Base-by-base conservation (phyloP, 1,140 invertebrate species). In the Sarcophaga peregrina region DNA sequence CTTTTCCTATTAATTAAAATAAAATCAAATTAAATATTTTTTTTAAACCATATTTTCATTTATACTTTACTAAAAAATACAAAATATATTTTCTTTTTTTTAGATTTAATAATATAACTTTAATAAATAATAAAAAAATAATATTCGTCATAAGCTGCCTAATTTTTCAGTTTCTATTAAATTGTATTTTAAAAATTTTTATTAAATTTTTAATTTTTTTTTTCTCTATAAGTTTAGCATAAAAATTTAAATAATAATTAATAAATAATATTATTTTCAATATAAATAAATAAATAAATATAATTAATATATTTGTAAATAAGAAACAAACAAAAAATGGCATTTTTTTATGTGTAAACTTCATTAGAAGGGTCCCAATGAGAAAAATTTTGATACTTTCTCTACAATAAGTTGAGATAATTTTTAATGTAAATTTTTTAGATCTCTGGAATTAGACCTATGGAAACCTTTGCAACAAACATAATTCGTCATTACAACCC, bases 181-280 rank as follows among this genome's bases (percentile, higher is more conserved):
- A 47, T 45, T 25, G 45, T 76, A 76, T 76, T 76, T 76, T 76
- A 11, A 46, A 37, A 37, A 37, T 2, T n/a, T n/a, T n/a, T n/a
- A 37, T 37, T 2, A 37, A 76, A n/a, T 47, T 76, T 76, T 76
- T 76, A 75, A 76, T 76, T 76, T 46, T 76, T 76, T 37, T 37
- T 76, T 3, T 13, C 13, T 50, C 8, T 11, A 9, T 20, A 76
- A n/a, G 37, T 76, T 37, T 76, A 15, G n/a, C n/a, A 20, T 20
- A 68, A 68, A 25, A 68, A 25, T 9, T 68, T 7, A 62, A n/a
- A 8, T 8, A 17, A 68, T 68, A 68, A 68, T 68, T 20, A 17
- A 68, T 37, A 37, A 37, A 37, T 37, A 37, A 37, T 37, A 37
- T n/a, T 37, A 37, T 37, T 58, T 58, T 58, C n/a, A 58, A 68